Evolutionary conservation across 2,113 vertebrate species (phyloP).

Genomic region (Jacana jacana): DNA sequence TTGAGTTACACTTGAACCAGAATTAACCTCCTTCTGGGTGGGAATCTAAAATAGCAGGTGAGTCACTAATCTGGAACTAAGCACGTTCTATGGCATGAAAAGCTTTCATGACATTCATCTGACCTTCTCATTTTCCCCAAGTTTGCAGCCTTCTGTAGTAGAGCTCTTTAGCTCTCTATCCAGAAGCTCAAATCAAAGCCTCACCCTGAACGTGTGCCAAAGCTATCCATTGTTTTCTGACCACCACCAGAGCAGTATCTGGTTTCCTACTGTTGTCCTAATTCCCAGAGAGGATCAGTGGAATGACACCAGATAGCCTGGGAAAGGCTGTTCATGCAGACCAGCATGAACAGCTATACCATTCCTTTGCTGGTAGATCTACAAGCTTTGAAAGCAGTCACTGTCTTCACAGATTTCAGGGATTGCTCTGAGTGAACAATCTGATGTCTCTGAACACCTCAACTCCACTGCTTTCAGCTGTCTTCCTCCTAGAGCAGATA

Average conservation of each 20-base stretch:
- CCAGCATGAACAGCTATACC: background rate
- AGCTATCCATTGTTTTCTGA: background rate
- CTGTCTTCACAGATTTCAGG: background rate
- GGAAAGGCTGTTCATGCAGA: background rate
- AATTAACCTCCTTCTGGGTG: background rate
- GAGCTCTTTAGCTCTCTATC: background rate
- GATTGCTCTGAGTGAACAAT: background rate
- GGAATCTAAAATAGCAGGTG: background rate
- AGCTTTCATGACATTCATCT: background rate
- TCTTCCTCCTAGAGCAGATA: background rate
- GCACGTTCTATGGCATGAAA: background rate
- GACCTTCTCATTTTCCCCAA: background rate
- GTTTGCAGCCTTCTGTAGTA: background rate
- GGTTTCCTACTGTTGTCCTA: background rate
- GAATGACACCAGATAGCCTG: background rate
- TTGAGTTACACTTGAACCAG: background rate
- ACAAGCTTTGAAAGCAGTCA: background rate
- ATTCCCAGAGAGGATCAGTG: rapidly evolving
- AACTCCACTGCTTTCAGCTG: background rate
- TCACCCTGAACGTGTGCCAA: background rate
- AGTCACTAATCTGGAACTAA: background rate
- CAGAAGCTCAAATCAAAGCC: background rate
- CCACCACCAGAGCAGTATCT: background rate
- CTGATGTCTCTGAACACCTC: background rate
- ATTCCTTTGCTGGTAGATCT: background rate